Conservation (phyloP, 2,113 vertebrate genomes). For the Mola mola region DNA sequence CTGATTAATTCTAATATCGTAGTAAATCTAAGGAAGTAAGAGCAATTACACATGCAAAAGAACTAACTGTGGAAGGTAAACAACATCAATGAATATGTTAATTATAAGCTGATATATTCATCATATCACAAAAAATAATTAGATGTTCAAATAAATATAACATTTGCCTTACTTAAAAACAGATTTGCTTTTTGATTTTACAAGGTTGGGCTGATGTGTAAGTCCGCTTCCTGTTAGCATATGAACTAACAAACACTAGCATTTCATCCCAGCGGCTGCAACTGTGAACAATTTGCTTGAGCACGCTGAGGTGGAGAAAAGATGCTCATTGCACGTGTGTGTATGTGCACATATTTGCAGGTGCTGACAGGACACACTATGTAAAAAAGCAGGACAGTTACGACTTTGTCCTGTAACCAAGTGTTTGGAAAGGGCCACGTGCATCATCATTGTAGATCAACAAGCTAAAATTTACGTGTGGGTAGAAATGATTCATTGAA, state of each 20-base stretch:
- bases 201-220: no score
- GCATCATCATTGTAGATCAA: slow-evolving; percentile 70
- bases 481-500: slow-evolving; percentile 61
- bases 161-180: no score
- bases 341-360: background rate
- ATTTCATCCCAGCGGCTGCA: no score
- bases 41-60: background rate
- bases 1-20: slow-evolving; percentile 21
- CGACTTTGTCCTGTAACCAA: slow-evolving; percentile 48
- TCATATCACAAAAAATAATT: no score
- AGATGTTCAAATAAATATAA: no score
- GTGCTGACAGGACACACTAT: background rate
- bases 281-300: slow-evolving; percentile 17
- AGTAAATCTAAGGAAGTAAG: slow-evolving; percentile 10
- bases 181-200: no score
- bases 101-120: no score
- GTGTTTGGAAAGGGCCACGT: slow-evolving; percentile 40
- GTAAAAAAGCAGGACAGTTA: slow-evolving; percentile 65
- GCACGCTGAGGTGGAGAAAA: background rate
- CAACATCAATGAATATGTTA: no score
- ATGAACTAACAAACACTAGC: slow-evolving; percentile 2
- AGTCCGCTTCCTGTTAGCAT: slow-evolving; percentile 1
- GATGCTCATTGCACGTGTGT: background rate
- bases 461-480: slow-evolving; percentile 64
- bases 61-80: background rate